phyloP scores from a whole-genome alignment of 2,888 invertebrate genomes.

The Ommatoiulus sabulosus region DNA sequence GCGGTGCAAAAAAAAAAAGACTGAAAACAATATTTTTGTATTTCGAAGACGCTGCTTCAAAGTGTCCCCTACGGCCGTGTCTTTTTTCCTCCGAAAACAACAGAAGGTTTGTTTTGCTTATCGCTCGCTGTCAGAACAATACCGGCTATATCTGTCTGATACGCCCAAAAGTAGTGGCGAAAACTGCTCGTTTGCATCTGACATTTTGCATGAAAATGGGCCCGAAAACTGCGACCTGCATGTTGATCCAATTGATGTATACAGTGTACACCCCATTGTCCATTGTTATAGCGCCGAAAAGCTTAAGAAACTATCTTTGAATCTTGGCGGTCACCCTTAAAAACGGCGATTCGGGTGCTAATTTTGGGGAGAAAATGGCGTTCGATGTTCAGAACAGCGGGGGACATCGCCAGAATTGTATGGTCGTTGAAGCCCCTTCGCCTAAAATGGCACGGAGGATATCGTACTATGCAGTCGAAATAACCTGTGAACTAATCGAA shows the following conservation, averaged over 20 bases:
- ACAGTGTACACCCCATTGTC: background rate
- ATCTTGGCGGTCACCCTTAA: background rate
- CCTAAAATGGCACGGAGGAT: too few species aligned
- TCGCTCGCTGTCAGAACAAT: background rate
- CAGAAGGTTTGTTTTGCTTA: background rate
- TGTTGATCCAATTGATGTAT: background rate
- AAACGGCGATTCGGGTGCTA: background rate
- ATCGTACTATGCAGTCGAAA: too few species aligned
- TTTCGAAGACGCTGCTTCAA: background rate
- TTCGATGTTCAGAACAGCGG: background rate
- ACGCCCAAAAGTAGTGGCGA: background rate
- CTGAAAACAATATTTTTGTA: background rate
- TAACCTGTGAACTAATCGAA: too few species aligned
- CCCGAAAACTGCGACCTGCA: background rate
- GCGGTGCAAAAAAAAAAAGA: background rate
- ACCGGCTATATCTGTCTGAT: slow-evolving; percentile 1
- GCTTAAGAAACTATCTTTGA: background rate
- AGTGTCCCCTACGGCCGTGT: background rate
- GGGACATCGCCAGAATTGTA: too few species aligned
- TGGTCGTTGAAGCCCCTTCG: too few species aligned
- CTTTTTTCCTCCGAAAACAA: background rate
- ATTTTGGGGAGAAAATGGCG: background rate
- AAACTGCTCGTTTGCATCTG: background rate
- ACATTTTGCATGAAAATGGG: background rate
- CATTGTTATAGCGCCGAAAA: background rate